Conservation (phyloP, 1,140 invertebrate species). For the Panagrolaimus sp. region DNA sequence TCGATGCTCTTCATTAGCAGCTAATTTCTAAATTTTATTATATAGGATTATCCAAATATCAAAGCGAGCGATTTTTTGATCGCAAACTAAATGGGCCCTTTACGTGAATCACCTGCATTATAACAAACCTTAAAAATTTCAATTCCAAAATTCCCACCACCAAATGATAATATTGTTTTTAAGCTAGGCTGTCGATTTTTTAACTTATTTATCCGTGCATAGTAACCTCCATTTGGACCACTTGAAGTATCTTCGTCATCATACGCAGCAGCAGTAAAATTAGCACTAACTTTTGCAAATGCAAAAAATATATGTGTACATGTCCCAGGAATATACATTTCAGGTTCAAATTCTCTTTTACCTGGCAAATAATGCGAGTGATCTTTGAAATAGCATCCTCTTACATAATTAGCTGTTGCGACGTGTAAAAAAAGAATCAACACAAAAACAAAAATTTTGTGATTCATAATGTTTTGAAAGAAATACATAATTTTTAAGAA, state of each 20-base stretch:
- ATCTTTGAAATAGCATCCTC: no score
- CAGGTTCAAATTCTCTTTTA: constrained; percentile 51
- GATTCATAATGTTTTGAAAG: no score
- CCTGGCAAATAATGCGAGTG: no score
- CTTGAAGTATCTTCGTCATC: constrained; percentile 1
- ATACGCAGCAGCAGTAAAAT: constrained; percentile 63
- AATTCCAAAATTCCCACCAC: neutral
- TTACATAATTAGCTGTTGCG: no score
- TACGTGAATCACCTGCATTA: no score
- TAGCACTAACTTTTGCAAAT: constrained; percentile 89
- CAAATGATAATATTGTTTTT: neutral
- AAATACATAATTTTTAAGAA: no score
- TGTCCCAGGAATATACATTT: constrained; percentile 83
- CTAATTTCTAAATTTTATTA: neutral
- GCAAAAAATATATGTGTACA: constrained; percentile 90
- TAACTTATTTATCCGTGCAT: neutral
- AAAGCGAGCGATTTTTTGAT: no score
- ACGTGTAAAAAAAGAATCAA: no score
- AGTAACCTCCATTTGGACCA: neutral
- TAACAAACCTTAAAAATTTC: no score
- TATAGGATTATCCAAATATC: neutral
- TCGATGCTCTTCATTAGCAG: neutral
- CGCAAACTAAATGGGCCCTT: no score
- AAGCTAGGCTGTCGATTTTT: neutral
- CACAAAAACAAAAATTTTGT: no score